phyloP scores from a whole-genome alignment of 2,113 vertebrate species.

The Theristicus caerulescens region DNA sequence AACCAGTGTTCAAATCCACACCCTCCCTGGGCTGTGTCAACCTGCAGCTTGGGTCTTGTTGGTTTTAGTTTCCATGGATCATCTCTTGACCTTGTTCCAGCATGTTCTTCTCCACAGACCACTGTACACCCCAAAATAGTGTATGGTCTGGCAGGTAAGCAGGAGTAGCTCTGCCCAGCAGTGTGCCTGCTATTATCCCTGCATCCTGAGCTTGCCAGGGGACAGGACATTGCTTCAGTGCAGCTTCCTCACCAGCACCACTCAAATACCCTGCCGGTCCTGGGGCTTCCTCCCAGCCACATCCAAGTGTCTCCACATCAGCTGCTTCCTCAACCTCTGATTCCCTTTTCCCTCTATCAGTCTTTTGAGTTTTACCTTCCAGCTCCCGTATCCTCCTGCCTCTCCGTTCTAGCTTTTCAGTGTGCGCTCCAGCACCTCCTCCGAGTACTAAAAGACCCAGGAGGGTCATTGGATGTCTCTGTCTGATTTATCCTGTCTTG shows the following conservation, averaged over 20 bases:
- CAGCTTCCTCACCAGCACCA: background rate
- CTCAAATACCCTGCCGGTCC: background rate
- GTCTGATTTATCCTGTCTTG: background rate
- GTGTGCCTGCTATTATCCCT: background rate
- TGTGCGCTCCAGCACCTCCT: background rate
- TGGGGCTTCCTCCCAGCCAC: background rate
- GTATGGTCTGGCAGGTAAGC: background rate
- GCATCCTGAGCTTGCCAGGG: background rate
- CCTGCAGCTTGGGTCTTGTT: background rate
- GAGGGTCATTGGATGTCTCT: background rate
- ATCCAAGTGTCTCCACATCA: background rate
- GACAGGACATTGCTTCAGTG: background rate
- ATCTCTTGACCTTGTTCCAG: background rate
- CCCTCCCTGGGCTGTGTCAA: fast-evolving
- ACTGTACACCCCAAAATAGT: background rate
- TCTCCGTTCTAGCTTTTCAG: background rate
- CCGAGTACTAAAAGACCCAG: background rate
- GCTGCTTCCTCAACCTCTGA: background rate
- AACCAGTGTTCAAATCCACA: background rate
- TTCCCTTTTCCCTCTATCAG: background rate
- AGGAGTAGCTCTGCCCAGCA: background rate
- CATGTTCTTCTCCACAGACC: background rate
- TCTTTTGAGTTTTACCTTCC: background rate
- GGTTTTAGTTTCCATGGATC: background rate
- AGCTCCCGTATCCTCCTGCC: background rate